These are phyloP conservation scores for Drosophila virilis DNA, from an alignment of 1,140 invertebrate genomes.

Conservation along the genomic window DNA sequence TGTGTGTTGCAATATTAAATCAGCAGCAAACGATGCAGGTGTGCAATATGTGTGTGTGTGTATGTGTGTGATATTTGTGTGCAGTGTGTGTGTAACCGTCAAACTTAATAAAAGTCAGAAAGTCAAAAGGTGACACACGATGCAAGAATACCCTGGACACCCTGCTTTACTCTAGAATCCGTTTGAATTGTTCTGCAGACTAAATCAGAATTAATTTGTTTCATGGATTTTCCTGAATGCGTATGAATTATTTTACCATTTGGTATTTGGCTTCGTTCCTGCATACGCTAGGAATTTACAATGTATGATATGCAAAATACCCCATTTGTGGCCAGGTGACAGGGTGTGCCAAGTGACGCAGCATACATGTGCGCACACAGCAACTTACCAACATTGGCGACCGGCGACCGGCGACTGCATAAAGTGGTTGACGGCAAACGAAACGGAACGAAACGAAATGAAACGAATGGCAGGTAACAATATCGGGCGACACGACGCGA, in stretches of 20 bases:
- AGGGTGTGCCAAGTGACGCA: slow-evolving; percentile 12
- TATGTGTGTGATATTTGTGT: slow-evolving; percentile 4
- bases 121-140: not conserved
- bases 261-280: too few relatives aligned
- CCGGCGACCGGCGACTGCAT: slow-evolving; percentile 40
- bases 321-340: too few relatives aligned
- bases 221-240: too few relatives aligned
- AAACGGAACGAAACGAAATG: slow-evolving; percentile 12
- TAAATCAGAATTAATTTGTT: too few relatives aligned
- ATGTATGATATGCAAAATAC: too few relatives aligned
- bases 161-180: too few relatives aligned
- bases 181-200: too few relatives aligned
- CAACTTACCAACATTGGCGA: slow-evolving; percentile 30
- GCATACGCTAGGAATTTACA: too few relatives aligned
- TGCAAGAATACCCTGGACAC: not conserved
- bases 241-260: too few relatives aligned
- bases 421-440: slow-evolving; percentile 51
- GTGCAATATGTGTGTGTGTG: slow-evolving; percentile 26
- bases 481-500: slow-evolving; percentile 18
- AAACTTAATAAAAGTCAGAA: slow-evolving; percentile 53
- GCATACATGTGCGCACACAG: slow-evolving; percentile 39
- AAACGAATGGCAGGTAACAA: slow-evolving; percentile 52
- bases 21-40: slow-evolving; percentile 35
- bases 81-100: slow-evolving; percentile 23
- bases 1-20: slow-evolving; percentile 65